Base-by-base conservation (phyloP, 2,113 vertebrate genomes). In the Phoenicopterus ruber region DNA sequence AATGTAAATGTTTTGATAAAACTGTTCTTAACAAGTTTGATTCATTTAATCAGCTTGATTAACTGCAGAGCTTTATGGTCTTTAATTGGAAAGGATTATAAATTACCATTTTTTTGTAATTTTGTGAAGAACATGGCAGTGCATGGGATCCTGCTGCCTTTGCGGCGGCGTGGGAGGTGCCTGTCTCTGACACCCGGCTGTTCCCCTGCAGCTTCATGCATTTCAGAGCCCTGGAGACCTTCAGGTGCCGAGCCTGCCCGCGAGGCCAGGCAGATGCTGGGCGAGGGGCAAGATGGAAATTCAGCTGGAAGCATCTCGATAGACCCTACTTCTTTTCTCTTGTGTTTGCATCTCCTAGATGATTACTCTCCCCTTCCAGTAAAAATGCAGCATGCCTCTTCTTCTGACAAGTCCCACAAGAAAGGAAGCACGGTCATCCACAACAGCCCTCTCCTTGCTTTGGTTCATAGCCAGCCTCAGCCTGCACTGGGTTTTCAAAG, bases 1-100 rank as follows among this genome's bases (percentile, higher is more conserved):
- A 97, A 96, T 83, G 97, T 96, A 97, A 98, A 98, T 94, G 96
- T 98, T 98, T 98, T 96, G 97, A 95, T 96, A 97, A 95, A 92
- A 44, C 70, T 50, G 50, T 96, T 94, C 94, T 88, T 96, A 92
- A 57, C 36, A 71, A 84, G 55, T 92, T 95, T 94, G 95, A 97
- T 94, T 85, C 72, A 17, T 91, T 92, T 94, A 86, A 67, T 67
- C 69, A 90, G 58, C 91, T 93, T 97, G 96, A 98, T 94, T 67
- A 88, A 59, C 88, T 90, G 87, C 95, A 94, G 91, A 95, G 55
- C 40, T 93, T 31, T 49, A 59, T 67, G 67, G 63, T 59, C 50
- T 84, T 49, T 78, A 26, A 76, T 94, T 93, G 72, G 65, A 66
- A 93, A 84, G 81, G 76, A 69, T 92, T 26, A 70, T 19, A 61